These are phyloP conservation scores for Aptenodytes forsteri DNA, from an alignment of 2,113 vertebrate genomes.

Conservation along the genomic window DNA sequence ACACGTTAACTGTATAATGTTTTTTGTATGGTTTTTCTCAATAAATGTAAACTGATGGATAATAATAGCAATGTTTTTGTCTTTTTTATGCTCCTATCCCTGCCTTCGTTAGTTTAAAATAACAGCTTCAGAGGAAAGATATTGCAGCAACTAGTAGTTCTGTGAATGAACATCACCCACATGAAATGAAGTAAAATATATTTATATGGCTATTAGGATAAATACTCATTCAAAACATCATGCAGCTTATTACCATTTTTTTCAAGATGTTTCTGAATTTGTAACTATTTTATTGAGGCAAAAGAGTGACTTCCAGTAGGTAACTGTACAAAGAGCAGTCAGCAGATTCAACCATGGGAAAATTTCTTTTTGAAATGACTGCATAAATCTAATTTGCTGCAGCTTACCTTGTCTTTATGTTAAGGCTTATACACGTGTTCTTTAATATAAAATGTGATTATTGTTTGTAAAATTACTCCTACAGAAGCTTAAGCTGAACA, in stretches of 20 bases:
- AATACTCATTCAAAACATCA: not conserved
- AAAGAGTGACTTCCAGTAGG: not conserved
- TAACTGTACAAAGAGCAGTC: not conserved
- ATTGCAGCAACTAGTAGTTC: not conserved
- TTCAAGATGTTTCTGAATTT: not conserved
- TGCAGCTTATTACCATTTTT: not conserved
- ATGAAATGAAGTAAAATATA: not conserved
- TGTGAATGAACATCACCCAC: not conserved
- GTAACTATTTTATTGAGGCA: not conserved
- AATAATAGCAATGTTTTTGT: conserved; percentile 60
- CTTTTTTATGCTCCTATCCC: conserved; percentile 14
- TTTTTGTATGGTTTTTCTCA: conserved; percentile 79
- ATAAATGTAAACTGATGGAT: conserved; percentile 80
- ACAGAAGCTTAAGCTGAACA: not conserved
- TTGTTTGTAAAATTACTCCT: not conserved
- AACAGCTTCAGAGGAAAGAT: not conserved
- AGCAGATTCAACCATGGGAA: not conserved
- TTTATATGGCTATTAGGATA: not conserved
- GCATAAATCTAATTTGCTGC: not conserved
- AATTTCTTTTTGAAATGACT: not conserved
- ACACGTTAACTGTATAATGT: conserved; percentile 70
- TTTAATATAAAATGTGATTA: not conserved
- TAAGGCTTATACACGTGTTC: not conserved
- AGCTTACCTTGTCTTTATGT: not conserved
- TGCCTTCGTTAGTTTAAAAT: not conserved